Evolutionary conservation across 1,140 invertebrate genomes (phyloP).

Genomic region (Hyposmocoma kahamanoa): DNA sequence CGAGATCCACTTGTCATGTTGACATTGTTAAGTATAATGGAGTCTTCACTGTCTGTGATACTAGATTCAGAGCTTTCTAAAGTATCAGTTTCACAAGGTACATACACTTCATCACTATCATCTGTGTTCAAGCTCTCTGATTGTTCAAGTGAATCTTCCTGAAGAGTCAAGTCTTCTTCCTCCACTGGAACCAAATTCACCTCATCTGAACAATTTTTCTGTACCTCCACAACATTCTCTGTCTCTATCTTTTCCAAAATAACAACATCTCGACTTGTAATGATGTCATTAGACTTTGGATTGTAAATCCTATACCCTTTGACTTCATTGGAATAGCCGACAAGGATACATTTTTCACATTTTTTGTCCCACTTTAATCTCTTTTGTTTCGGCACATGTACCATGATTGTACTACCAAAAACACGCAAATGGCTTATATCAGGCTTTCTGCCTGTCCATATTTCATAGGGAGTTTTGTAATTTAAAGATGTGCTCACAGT

Average conservation of each 20-base stretch:
- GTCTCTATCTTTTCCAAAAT: neutral
- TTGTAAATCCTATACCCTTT: conserved; percentile 10
- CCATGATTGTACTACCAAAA: conserved; percentile 15
- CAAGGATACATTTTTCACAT: conserved; percentile 8
- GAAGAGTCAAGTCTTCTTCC: no score
- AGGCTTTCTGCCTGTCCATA: conserved; percentile 22
- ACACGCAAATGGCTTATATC: conserved; percentile 12
- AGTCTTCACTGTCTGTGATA: no score
- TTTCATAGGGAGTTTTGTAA: conserved; percentile 32
- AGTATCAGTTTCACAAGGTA: no score
- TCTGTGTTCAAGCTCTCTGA: no score
- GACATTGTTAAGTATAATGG: no score
- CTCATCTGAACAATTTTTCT: no score
- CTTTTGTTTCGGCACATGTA: conserved; percentile 17
- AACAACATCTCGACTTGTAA: neutral
- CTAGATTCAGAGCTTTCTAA: no score
- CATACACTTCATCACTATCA: no score
- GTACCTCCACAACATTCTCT: no score
- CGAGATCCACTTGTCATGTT: no score
- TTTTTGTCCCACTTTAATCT: conserved; percentile 19
- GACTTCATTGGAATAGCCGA: conserved; percentile 11
- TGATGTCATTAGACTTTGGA: neutral
- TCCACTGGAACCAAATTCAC: no score
- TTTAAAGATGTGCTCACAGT: conserved; percentile 25
- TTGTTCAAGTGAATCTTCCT: no score